Conservation (phyloP, 2,113 vertebrate species). For the Campylomormyrus tamandua region DNA sequence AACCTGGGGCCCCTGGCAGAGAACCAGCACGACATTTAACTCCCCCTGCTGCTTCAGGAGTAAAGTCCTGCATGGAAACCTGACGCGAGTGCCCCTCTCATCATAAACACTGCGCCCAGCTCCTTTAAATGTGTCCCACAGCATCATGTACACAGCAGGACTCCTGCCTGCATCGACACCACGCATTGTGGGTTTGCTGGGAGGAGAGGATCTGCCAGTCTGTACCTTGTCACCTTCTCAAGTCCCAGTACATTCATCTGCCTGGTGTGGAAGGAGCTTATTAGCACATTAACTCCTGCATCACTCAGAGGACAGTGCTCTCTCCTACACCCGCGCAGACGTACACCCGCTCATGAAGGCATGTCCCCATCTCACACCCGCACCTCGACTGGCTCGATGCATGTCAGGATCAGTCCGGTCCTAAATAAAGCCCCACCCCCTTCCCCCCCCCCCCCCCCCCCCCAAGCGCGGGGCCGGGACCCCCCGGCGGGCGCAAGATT, state of each 20-base stretch:
- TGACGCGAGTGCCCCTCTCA: background rate
- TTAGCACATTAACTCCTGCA: slow-evolving; percentile 45
- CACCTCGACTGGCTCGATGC: background rate
- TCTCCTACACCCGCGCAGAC: slow-evolving; percentile 26
- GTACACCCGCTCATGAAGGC: slow-evolving; percentile 14
- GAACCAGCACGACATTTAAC: background rate
- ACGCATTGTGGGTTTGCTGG: background rate
- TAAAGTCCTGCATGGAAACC: background rate
- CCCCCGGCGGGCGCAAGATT: too few species aligned
- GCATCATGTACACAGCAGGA: slow-evolving; percentile 28
- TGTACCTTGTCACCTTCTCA: slow-evolving; percentile 52
- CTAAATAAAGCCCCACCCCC: slow-evolving; percentile 1
- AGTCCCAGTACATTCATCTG: slow-evolving; percentile 42
- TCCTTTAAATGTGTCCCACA: background rate
- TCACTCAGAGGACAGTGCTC: slow-evolving; percentile 18
- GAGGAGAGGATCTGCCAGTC: slow-evolving; percentile 24
- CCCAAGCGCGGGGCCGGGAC: too few species aligned
- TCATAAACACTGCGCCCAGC: background rate
- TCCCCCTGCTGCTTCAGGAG: background rate
- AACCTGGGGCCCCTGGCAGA: background rate
- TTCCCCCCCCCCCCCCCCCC: background rate
- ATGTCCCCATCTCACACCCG: background rate
- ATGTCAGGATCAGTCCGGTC: background rate
- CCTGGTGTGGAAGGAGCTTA: slow-evolving; percentile 50
- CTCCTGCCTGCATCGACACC: slow-evolving; percentile 34